A percentile compares a stretch with the other conserved stretches of the same genome.
phyloP scores from a whole-genome alignment of 2,113 vertebrate species.

The Protomyctophum bolini region DNA sequence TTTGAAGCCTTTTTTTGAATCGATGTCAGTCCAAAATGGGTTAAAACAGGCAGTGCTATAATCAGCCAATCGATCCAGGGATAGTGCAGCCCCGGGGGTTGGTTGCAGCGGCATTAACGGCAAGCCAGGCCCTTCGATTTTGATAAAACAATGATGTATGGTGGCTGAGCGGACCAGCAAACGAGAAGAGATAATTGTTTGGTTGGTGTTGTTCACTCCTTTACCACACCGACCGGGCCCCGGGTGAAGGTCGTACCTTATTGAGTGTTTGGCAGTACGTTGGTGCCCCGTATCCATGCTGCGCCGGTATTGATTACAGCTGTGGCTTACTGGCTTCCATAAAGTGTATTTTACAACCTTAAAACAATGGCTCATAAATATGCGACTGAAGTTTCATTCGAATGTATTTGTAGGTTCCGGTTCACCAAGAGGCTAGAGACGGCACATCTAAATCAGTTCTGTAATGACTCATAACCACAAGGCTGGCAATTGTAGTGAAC shows the following conservation, averaged over 20 bases:
- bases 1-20: no score
- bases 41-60: slow-evolving; percentile 30
- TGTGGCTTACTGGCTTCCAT: slow-evolving; percentile 22
- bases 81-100: slow-evolving; percentile 3
- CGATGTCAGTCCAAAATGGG: no score
- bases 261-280: slow-evolving; percentile 45
- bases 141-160: slow-evolving; percentile 63
- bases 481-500: slow-evolving; percentile 1
- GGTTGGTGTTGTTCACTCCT: slow-evolving; percentile 37
- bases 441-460: neutral
- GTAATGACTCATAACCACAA: neutral
- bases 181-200: slow-evolving; percentile 51
- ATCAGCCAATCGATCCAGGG: slow-evolving; percentile 62
- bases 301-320: slow-evolving; percentile 49
- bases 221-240: slow-evolving; percentile 3
- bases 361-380: slow-evolving; percentile 6
- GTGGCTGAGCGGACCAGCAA: slow-evolving; percentile 27
- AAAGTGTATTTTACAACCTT: slow-evolving; percentile 28
- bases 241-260: slow-evolving; percentile 59
- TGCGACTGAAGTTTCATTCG: slow-evolving; percentile 16
- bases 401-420: slow-evolving; percentile 12
- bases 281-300: slow-evolving; percentile 26
- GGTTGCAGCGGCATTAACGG: slow-evolving; percentile 1
- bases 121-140: slow-evolving; percentile 39
- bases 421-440: neutral